Evolutionary conservation across 2,113 vertebrate species (phyloP), one percentile per base, ranked within the genome.

Genomic region (Nothobranchius furzeri): DNA sequence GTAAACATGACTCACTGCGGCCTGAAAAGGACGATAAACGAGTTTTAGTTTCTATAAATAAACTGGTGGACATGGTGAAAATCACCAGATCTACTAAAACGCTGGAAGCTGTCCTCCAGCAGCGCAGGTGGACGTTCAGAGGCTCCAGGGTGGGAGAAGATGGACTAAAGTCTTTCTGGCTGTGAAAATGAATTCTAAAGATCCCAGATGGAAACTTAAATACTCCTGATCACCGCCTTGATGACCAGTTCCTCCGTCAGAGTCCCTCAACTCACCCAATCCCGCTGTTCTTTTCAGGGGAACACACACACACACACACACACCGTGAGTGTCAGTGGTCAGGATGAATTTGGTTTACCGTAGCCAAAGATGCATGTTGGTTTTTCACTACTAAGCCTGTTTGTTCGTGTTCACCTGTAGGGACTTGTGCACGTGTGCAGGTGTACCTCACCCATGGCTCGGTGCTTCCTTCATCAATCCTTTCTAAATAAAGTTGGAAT

Each of bases 191-290:
- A 64, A 24, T 46, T 43, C 24, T 6, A 60, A 40, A 66, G 14
- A 12, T 73, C 50, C 51, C 45, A 43, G 30, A 50, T 30, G 55
- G 43, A 59, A 43, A 25, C 30, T 50, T 60, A 53, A 59, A 52
- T 62, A 25, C 24, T 11, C 6, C 7, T 9, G 17, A 10, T 54
- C 17, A 36, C 17, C 25, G 17, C 30, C 1, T 0, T 50, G 24
- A 50, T 30, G 15, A 70, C 9, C 35, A 61, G 48, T 65, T 37
- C 15, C 63, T 45, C 20, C 63, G 60, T 61, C 8, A 56, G n/a
- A 17, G 49, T 47, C 24, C 2, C 47, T 24, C 30, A 53, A 24
- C 36, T 53, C 51, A 42, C 14, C 52, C n/a, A 53, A 43, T 57
- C 9, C 0, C 1, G n/a, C 30, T 52, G 14, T 45, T 47, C 56